These are phyloP conservation scores for Darevskia mixta DNA, from an alignment of 2,797 vertebrate species.

Conservation along the genomic window DNA sequence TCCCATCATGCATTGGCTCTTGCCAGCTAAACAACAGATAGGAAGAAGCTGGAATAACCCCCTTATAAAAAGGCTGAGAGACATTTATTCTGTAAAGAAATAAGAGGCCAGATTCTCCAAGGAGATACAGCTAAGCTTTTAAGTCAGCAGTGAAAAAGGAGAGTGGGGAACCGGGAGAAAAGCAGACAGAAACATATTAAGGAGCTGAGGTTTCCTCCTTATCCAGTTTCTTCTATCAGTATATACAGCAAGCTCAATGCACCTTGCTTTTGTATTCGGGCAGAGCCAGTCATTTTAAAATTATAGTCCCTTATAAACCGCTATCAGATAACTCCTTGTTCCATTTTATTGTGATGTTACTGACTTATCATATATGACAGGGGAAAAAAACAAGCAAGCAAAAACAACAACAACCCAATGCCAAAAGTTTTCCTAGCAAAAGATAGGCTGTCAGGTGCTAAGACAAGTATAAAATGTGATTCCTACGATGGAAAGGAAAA, in stretches of 20 bases:
- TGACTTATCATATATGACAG: conserved; percentile 34
- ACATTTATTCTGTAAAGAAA: conserved; percentile 23
- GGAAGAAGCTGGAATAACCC: neutral
- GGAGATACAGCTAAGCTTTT: conserved; percentile 10
- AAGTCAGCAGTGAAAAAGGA: neutral
- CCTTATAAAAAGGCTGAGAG: neutral
- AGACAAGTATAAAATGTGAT: neutral
- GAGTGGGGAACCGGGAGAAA: neutral
- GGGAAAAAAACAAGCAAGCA: neutral
- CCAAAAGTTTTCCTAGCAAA: neutral
- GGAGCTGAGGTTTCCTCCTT: neutral
- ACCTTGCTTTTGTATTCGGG: conserved; percentile 25
- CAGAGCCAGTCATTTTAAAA: conserved; percentile 31
- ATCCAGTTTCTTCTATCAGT: conserved; percentile 24
- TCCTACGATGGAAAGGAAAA: neutral
- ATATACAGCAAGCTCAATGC: neutral
- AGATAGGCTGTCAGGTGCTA: neutral
- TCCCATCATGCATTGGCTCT: neutral
- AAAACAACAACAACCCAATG: neutral
- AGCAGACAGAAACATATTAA: neutral
- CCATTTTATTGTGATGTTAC: conserved; percentile 35
- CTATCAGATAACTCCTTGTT: conserved; percentile 24
- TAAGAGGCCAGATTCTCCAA: neutral
- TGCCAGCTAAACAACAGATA: neutral
- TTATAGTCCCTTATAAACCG: conserved; percentile 34